These are phyloP conservation scores for Halcyon chelicuti DNA, from an alignment of 2,797 vertebrate species.

Conservation along the genomic window DNA sequence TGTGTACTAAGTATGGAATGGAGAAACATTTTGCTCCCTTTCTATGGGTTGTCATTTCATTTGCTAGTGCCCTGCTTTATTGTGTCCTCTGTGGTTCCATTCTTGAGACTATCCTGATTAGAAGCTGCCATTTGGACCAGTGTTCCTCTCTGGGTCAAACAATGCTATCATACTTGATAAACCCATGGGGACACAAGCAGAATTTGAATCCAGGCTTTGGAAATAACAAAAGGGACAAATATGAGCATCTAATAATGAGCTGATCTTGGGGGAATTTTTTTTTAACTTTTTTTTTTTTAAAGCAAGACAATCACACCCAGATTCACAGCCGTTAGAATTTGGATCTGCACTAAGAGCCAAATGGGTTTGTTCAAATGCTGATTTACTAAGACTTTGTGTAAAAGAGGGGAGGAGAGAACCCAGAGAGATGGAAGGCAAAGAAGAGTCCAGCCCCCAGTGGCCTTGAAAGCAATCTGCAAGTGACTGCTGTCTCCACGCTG, in stretches of 20 bases:
- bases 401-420: background rate
- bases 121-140: background rate
- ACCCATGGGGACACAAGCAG: background rate
- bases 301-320: background rate
- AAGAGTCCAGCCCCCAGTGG: conserved; percentile 47
- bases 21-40: background rate
- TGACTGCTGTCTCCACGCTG: conserved; percentile 63
- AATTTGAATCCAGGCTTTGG: background rate
- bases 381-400: background rate
- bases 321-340: background rate
- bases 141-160: background rate
- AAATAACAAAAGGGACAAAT: background rate
- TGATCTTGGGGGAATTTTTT: background rate
- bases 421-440: background rate
- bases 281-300: background rate
- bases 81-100: background rate
- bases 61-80: background rate
- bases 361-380: background rate
- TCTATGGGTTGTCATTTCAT: background rate
- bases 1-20: background rate
- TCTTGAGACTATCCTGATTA: background rate
- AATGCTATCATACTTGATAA: background rate
- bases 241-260: background rate
- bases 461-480: conserved; percentile 65
- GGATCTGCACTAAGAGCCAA: background rate